Percentiles rank a stretch among this genome's conserved stretches.
These are phyloP conservation scores for Acleris sparsana DNA, from an alignment of 2,888 invertebrate species.

Conservation along the genomic window DNA sequence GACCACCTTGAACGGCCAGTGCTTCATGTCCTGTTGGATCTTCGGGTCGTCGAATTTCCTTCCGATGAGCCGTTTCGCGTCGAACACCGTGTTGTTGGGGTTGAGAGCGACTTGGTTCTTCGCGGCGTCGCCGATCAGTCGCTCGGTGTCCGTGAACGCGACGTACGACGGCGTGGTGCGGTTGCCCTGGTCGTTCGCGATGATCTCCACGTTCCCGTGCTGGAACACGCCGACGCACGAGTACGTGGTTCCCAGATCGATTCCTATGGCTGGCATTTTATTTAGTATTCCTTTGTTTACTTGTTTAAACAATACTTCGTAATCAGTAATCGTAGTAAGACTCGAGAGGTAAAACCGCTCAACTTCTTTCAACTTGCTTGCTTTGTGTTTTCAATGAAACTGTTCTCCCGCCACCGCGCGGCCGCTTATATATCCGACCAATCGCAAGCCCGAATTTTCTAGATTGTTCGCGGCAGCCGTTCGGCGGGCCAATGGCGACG, in stretches of 20 bases:
- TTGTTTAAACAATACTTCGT: slow-evolving; percentile 28
- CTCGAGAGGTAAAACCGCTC: slow-evolving; percentile 28
- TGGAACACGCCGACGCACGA: slow-evolving; percentile 90
- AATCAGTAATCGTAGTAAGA: slow-evolving; percentile 11
- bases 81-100: slow-evolving; percentile 87
- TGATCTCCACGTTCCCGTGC: slow-evolving; percentile 88
- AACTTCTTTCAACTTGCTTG: slow-evolving; percentile 28
- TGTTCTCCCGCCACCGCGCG: slow-evolving; percentile 34
- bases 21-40: slow-evolving; percentile 88
- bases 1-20: slow-evolving; percentile 89
- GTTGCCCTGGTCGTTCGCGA: slow-evolving; percentile 92
- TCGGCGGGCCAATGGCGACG: slow-evolving; percentile 12
- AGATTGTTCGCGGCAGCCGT: slow-evolving; percentile 26
- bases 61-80: slow-evolving; percentile 90
- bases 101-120: slow-evolving; percentile 88
- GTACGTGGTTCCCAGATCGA: slow-evolving; percentile 76
- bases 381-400: slow-evolving; percentile 38
- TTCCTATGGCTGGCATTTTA: slow-evolving; percentile 75
- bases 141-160: slow-evolving; percentile 84
- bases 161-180: slow-evolving; percentile 91
- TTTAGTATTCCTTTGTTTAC: slow-evolving; percentile 29
- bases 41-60: slow-evolving; percentile 87
- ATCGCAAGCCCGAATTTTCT: slow-evolving; percentile 38
- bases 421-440: slow-evolving; percentile 40
- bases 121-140: slow-evolving; percentile 83